Base-by-base conservation (phyloP, 2,797 vertebrate species). In the Synanceia verrucosa region DNA sequence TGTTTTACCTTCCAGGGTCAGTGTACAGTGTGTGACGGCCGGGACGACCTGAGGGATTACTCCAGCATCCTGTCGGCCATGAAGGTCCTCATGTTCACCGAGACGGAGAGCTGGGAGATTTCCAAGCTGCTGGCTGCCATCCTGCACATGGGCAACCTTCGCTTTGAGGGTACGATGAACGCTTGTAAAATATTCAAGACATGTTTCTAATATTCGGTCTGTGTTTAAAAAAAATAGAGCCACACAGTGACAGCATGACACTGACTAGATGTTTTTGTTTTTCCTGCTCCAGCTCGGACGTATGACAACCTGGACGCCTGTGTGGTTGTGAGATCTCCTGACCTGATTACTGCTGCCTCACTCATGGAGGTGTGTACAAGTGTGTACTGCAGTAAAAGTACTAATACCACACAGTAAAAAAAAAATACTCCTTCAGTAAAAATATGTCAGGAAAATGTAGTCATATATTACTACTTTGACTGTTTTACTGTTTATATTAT, bases 41-140 rank as follows among this genome's bases (percentile, higher is more conserved):
- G 98, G 1, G 94, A 99, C 2, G 98, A 99, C 67, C 95, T 95
- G 82, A 95, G 94, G 16, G 98, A 99, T 73, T 99, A 99, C 0
- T 96, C 97, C 84, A 98, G 96, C 77, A 99, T 99, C 89, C 91
- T 95, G 73, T 97, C 97, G 0, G 97, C 98, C 29, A 99, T 99
- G 97, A 99, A 98, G 91, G 93, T 99, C 46, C 96, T 99, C 5
- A 97, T 98, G 97, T 99, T 99, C 78, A 97, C 96, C 0, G 96
- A 98, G 88, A 99, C 95, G 0, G 98, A 99, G 91, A 97, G 94
- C 92, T 97, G 96, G 96, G 97, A 99, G 91, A 98, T 99, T 76
- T 97, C 94, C 18, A 99, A 98, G 89, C 95, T 99, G 41, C 88
- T 99, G 78, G 97, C 97, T 0, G 93, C 97, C 88, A 98, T 99